These are phyloP conservation scores for Caenorhabditis macrosperma DNA, from an alignment of 2,888 invertebrate genomes.

Conservation along the genomic window DNA sequence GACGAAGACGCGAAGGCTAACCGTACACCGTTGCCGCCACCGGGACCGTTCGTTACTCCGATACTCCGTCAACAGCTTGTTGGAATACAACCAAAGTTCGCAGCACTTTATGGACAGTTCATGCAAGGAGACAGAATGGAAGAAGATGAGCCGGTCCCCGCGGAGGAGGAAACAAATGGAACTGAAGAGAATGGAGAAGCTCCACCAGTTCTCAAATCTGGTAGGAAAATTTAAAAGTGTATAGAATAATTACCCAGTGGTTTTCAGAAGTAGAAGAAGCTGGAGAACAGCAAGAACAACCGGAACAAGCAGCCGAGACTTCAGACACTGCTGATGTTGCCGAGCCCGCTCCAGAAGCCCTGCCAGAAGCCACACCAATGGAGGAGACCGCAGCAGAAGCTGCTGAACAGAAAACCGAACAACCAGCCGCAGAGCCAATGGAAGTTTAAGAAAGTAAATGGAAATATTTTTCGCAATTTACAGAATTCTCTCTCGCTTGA, in stretches of 20 bases:
- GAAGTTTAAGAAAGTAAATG: too few species aligned
- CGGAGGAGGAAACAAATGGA: too few species aligned
- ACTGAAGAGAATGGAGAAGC: constrained; percentile 20
- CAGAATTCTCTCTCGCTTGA: constrained; percentile 78
- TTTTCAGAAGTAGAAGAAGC: constrained; percentile 30
- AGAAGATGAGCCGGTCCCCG: constrained; percentile 31
- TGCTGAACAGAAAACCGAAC: too few species aligned
- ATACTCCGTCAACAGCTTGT: constrained; percentile 69
- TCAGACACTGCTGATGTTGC: neutral
- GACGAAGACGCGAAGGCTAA: constrained; percentile 75
- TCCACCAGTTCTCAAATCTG: constrained; percentile 36
- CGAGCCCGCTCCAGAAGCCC: neutral
- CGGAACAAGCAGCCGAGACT: neutral
- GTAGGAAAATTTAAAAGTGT: too few species aligned
- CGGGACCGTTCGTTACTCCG: constrained; percentile 80
- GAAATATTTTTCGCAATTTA: constrained; percentile 23
- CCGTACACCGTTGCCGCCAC: constrained; percentile 78
- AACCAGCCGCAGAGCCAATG: constrained; percentile 9
- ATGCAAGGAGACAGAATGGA: constrained; percentile 37
- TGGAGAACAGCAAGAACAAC: neutral
- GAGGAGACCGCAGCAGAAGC: neutral
- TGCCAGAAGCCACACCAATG: neutral
- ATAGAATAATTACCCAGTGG: neutral
- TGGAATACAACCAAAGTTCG: constrained; percentile 79
- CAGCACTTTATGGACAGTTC: constrained; percentile 65